phyloP scores from a whole-genome alignment of 2,113 vertebrate species.

The Lichenostomus cassidix region DNA sequence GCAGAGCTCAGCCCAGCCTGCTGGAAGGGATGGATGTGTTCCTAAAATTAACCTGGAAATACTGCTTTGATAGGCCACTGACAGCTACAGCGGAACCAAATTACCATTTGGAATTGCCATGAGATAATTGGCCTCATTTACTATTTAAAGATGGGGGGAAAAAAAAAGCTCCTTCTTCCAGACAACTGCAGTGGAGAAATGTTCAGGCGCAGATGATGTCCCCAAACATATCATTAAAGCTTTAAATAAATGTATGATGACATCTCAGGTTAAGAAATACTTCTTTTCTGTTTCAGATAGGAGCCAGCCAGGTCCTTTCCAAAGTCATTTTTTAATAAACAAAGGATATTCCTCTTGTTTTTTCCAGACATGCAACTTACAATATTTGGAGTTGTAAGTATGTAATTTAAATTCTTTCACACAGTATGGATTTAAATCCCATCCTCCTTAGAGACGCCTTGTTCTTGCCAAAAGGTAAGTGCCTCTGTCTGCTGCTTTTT shows the following conservation, averaged over 20 bases:
- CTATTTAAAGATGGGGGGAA: slow-evolving; percentile 29
- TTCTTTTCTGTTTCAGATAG: background rate
- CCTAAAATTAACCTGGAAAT: slow-evolving; percentile 46
- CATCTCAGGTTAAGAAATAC: background rate
- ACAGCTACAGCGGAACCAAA: background rate
- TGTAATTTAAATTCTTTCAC: slow-evolving; percentile 8
- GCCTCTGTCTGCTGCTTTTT: slow-evolving; percentile 14
- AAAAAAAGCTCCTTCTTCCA: background rate
- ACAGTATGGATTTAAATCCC: background rate
- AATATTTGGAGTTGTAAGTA: background rate
- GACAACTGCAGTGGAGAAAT: slow-evolving; percentile 21
- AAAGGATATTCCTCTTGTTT: background rate
- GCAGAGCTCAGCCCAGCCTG: background rate
- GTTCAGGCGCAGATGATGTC: background rate
- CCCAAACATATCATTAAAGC: slow-evolving; percentile 47
- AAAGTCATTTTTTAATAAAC: slow-evolving; percentile 15
- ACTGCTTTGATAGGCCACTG: background rate
- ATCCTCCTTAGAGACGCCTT: background rate
- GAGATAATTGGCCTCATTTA: slow-evolving; percentile 52
- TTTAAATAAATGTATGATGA: slow-evolving; percentile 52
- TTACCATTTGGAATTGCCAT: background rate
- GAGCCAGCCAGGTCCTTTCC: background rate
- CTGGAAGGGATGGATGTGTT: background rate
- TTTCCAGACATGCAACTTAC: background rate
- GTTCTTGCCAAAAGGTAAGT: slow-evolving; percentile 18